Percentiles rank a stretch among this genome's conserved stretches.
These are phyloP conservation scores for Poeciliopsis gracilis DNA, from an alignment of 2,797 vertebrate genomes.

Conservation along the genomic window DNA sequence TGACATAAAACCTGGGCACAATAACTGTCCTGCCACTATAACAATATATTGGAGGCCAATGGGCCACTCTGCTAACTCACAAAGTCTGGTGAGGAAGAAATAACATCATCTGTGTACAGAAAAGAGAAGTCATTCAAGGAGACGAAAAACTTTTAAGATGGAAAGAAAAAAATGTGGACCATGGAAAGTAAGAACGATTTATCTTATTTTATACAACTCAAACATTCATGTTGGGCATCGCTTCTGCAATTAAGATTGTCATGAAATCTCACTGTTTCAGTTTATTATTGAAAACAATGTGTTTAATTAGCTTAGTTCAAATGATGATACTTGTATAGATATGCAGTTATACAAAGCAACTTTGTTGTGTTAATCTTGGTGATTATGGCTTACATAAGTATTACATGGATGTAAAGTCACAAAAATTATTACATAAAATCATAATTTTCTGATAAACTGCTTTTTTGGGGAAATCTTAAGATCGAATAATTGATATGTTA, in stretches of 20 bases:
- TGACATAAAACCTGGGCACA: conserved; percentile 79
- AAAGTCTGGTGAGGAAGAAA: conserved; percentile 41
- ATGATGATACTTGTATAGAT: background rate
- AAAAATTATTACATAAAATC: background rate
- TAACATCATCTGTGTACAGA: conserved; percentile 43
- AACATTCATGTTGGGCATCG: background rate
- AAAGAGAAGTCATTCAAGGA: conserved; percentile 72
- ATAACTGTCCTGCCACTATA: conserved; percentile 76
- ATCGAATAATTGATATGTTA: too few relatives aligned
- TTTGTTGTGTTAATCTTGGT: background rate
- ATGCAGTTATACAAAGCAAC: background rate
- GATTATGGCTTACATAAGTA: background rate
- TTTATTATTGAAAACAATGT: background rate
- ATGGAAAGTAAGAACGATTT: too few relatives aligned
- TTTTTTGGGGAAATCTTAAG: background rate
- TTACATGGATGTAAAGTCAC: too few relatives aligned
- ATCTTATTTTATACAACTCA: background rate
- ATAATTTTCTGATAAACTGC: background rate
- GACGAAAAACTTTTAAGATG: conserved; percentile 60
- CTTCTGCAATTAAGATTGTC: background rate
- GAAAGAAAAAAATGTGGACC: background rate
- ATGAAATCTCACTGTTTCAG: background rate
- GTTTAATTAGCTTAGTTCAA: background rate
- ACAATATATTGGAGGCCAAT: conserved; percentile 78
- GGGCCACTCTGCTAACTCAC: conserved; percentile 63